Conservation (phyloP, 2,888 invertebrate species). For the Laothoe populi region DNA sequence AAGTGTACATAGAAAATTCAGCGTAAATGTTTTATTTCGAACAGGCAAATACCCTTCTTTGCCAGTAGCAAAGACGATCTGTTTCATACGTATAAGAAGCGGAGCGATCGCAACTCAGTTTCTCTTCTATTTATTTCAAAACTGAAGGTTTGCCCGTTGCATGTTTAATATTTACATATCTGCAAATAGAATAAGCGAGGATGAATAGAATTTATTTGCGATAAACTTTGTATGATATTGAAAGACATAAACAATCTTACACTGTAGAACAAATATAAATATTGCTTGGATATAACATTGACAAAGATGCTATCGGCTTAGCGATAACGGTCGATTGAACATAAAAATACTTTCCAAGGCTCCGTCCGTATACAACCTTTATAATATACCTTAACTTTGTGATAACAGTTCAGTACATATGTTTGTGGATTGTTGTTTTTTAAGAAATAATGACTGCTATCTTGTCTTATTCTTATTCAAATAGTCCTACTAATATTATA, state of each 20-base stretch:
- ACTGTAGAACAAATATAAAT: background rate
- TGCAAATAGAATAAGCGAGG: no score
- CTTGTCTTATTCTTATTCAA: no score
- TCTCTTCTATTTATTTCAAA: background rate
- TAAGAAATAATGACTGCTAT: no score
- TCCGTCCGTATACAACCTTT: background rate
- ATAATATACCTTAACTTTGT: no score
- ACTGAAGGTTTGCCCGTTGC: background rate
- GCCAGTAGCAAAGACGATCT: background rate
- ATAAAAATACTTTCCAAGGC: background rate
- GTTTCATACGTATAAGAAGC: constrained; percentile 1
- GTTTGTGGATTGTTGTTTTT: no score
- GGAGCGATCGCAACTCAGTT: background rate
- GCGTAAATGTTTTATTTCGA: constrained; percentile 1
- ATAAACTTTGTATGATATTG: background rate
- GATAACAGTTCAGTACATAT: background rate
- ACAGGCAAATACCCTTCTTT: background rate
- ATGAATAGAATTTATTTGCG: background rate
- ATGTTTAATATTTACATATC: background rate
- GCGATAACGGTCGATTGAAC: background rate
- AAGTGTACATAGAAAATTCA: no score
- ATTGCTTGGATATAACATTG: background rate
- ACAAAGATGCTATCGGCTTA: background rate
- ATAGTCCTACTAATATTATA: no score
- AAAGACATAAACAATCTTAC: background rate